Base-by-base conservation (phyloP, 2,113 vertebrate species). In the Galemys pyrenaicus region DNA sequence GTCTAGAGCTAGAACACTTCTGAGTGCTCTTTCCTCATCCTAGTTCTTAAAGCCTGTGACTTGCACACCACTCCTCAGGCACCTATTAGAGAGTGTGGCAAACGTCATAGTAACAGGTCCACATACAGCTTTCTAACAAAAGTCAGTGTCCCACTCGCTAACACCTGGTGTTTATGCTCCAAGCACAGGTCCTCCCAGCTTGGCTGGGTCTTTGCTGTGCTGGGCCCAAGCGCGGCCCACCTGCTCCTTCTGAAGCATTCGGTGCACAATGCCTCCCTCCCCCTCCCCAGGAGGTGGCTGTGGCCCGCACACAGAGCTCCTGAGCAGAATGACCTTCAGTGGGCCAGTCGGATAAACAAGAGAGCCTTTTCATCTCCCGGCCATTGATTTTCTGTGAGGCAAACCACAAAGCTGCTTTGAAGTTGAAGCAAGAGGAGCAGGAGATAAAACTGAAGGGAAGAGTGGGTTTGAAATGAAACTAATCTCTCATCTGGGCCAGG, bases 401-500 rank as follows among this genome's bases (percentile, higher is more conserved):
- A 90, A 37, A 73, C 75, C 80, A 92, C 96, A 93, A 94, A 94
- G 51, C 87, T 67, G 74, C 93, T 90, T 91, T 95, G 89, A 95
- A 96, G 17, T 94, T 20, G n/a, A 49, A 74, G 65, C 68, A 17
- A 75, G 68, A 95, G 39, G 75, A 24, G 81, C 19, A 71, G 58
- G 75, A 97, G 96, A 96, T 70, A 32, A 86, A 93, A 87, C 90
- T 5, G 37, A 87, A 94, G 83, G 80, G 44, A 84, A 86, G 39
- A 51, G 46, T 7, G 75, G 64, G 62, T 79, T 74, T 83, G 73
- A 94, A 89, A 74, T 17, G 64, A 44, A 77, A 58, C 64, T 20
- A 17, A 84, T 70, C 82, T 87, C 56, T 65, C 91, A 91, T 95
- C 19, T 30, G 92, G 64, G 64, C 32, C 13, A 35, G 49, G 81